Conservation (phyloP, 2,888 invertebrate genomes). For the Drosophila suboccidentalis region DNA sequence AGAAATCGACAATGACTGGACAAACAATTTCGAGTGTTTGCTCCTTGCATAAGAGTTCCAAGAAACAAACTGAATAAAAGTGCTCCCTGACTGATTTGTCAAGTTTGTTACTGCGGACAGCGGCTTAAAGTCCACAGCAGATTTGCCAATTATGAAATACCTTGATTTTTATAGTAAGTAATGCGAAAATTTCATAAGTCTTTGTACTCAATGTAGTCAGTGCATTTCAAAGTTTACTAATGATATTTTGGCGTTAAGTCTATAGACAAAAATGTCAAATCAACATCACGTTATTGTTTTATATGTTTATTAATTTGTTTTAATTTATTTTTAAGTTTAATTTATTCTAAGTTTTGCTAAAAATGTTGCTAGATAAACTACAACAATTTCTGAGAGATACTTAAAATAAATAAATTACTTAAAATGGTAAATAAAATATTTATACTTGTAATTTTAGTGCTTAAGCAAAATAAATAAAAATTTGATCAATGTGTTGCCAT, state of each 20-base stretch:
- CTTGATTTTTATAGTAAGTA: background rate
- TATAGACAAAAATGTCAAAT: too few relatives aligned
- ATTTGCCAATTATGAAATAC: slow-evolving; percentile 3
- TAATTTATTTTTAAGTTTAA: too few relatives aligned
- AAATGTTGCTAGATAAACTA: background rate
- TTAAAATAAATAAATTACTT: background rate
- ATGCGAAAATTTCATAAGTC: too few relatives aligned
- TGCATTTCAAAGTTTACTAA: too few relatives aligned
- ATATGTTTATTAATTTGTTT: too few relatives aligned
- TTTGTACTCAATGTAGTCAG: too few relatives aligned
- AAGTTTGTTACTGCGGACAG: slow-evolving; percentile 7
- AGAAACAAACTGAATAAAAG: slow-evolving; percentile 21
- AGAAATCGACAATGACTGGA: slow-evolving; percentile 20
- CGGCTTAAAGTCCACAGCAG: background rate
- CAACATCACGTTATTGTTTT: too few relatives aligned
- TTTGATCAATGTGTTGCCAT: slow-evolving; percentile 6
- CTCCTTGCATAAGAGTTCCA: slow-evolving; percentile 23
- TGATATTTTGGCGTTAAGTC: too few relatives aligned
- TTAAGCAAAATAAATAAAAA: background rate
- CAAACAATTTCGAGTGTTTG: slow-evolving; percentile 26
- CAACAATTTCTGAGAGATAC: background rate
- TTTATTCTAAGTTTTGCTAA: too few relatives aligned
- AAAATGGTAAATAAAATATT: background rate
- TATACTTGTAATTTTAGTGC: background rate
- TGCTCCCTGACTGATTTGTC: slow-evolving; percentile 38